Evolutionary conservation across 92 coral and sea anemone species (phyloP).

Genomic region (Anthopleura xanthogrammica): DNA sequence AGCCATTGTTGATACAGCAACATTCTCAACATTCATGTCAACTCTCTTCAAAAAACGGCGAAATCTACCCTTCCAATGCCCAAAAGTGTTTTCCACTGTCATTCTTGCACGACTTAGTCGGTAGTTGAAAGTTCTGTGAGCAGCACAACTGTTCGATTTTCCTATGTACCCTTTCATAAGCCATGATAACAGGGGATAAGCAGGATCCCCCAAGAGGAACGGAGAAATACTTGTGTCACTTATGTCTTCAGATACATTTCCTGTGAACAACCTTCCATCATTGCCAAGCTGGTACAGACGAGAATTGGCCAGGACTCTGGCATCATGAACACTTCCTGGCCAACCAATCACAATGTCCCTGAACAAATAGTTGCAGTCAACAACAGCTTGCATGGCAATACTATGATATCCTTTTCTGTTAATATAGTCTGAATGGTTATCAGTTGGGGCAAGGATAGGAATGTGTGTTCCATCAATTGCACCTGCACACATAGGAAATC

Average conservation of each 20-base stretch:
- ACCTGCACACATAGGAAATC: conserved; percentile 29
- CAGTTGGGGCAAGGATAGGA: conserved; percentile 40
- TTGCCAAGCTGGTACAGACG: neutral
- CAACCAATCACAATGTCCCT: conserved; percentile 43
- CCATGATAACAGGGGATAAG: conserved; percentile 46
- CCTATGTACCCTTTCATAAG: conserved; percentile 42
- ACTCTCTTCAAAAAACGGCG: conserved; percentile 41
- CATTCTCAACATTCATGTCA: conserved; percentile 25
- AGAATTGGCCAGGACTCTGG: conserved; percentile 44
- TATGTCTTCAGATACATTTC: conserved; percentile 1
- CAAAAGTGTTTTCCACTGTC: conserved; percentile 58
- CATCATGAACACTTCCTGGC: conserved; percentile 66
- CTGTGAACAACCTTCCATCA: neutral
- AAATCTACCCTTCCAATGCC: conserved; percentile 50
- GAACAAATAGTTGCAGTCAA: conserved; percentile 21
- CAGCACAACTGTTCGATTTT: conserved; percentile 33
- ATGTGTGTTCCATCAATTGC: conserved; percentile 11
- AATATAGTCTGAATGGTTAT: conserved; percentile 25
- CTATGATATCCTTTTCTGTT: conserved; percentile 34
- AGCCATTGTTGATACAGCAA: neutral
- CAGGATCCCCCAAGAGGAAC: conserved; percentile 39
- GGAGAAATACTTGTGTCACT: neutral
- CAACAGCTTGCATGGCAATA: conserved; percentile 40
- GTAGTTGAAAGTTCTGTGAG: conserved; percentile 42
- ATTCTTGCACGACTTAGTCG: conserved; percentile 43